phyloP scores from a whole-genome alignment of 2,888 invertebrate genomes.

The Anagyrus pseudococci region DNA sequence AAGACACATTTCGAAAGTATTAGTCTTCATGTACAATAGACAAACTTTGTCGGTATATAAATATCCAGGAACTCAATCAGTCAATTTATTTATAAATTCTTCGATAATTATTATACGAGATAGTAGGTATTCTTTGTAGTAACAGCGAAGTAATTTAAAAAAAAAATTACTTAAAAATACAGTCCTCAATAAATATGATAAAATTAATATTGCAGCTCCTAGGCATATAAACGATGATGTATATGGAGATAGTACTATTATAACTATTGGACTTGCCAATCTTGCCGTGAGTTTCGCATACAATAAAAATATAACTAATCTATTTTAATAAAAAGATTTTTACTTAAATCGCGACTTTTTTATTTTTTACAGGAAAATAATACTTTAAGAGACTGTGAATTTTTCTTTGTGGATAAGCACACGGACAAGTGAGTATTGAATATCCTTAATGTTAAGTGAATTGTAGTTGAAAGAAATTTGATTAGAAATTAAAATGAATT shows the following conservation, averaged over 20 bases:
- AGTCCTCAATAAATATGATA: too few relatives aligned
- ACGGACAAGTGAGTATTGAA: not conserved
- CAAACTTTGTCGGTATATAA: not conserved
- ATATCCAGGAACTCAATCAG: not conserved
- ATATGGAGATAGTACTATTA: too few relatives aligned
- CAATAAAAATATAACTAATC: not conserved
- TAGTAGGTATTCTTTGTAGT: too few relatives aligned
- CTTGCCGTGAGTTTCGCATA: not conserved
- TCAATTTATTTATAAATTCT: too few relatives aligned
- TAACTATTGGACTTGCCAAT: not conserved
- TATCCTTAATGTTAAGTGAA: too few relatives aligned
- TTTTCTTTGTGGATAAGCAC: not conserved
- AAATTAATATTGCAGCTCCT: too few relatives aligned
- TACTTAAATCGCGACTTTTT: too few relatives aligned
- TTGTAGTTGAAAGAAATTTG: too few relatives aligned
- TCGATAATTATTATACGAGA: too few relatives aligned
- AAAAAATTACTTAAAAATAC: too few relatives aligned
- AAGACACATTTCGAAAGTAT: not conserved
- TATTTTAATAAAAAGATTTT: not conserved
- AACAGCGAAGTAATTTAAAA: too few relatives aligned
- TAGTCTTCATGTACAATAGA: not conserved
- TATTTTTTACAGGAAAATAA: not conserved
- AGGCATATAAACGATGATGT: too few relatives aligned
- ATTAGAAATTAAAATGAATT: not conserved
- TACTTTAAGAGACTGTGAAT: not conserved